Base-by-base conservation (phyloP, 2,888 invertebrate genomes). In the Drosophila limbata region DNA sequence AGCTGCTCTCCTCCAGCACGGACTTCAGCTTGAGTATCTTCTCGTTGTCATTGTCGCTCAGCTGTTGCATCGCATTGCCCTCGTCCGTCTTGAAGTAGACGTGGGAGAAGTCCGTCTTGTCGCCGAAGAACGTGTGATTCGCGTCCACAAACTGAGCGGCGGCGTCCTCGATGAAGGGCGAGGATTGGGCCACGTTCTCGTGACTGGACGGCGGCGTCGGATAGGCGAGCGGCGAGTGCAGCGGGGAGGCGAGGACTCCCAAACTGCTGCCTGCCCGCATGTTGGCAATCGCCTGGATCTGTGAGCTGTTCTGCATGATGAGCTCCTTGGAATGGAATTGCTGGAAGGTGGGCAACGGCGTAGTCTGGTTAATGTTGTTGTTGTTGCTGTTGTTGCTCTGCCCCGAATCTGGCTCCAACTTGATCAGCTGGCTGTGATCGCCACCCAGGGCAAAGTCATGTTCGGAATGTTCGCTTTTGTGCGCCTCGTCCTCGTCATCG, bases 171-270 rank as follows among this genome's bases (percentile, higher is more conserved):
- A 93, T 89, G 59, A 92, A 93, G 10, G 93, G 93, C 4, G 93
- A 93, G n/a, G 92, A 91, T 73, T 92, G 92, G 1, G 93, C 89
- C 28, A 92, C 90, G 21, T 96, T 96, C 93, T 97, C 97, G 83
- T 97, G 97, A 81, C 97, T 97, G 1, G 97, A 97, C 4, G 97
- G 97, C 21, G 97, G 97, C 9, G 97, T 97, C 3, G 97, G 97
- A 90, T 97, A 97, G 21, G 96, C 95, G 84, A 97, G 94, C 0
- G 95, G 95, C 31, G 95, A 95, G 74, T 95, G 95, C 69, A 95
- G 81, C 0, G 95, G 95, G 0, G 95, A 95, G 75, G 94, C 93
- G 93, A 94, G 56, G 93, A 94, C 75, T 44, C 74, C 76, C 73
- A 83, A 40, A 88, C 75, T 93, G 89, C 81, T 91, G 89, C 78